Evolutionary conservation across 2,888 invertebrate genomes (phyloP), one percentile per base, ranked within the genome.

Genomic region (Tenodera sinensis): DNA sequence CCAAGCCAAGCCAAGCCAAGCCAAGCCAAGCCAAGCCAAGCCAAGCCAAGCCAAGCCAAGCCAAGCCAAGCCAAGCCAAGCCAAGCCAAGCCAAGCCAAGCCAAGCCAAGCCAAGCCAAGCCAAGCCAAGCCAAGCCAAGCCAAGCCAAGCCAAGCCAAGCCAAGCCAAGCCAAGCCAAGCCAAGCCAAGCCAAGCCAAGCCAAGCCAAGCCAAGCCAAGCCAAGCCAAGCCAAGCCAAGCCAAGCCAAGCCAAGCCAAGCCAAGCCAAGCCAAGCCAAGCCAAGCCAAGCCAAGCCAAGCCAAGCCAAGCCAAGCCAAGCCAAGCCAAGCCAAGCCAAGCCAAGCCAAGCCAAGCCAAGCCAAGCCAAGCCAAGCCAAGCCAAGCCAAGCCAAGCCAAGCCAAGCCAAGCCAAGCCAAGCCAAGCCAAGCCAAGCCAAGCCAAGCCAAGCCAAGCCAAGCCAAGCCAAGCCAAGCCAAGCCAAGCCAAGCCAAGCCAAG

Each of bases 321-420:
- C 84, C 84, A 84, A 28, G 84, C 84, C 84, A 84, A 84, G 84
- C 84, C 84, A 84, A 28, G 84, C 84, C 84, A 84, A 84, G 84
- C n/a, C 84, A 84, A 28, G 84, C n/a, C 84, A 84, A 84, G 84
- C 84, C 84, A 84, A 28, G 84, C 28, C 84, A 84, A 84, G 84
- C 84, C 84, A 84, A 28, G 84, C 84, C 84, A 84, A 84, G 84
- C 84, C 84, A 84, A 28, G 28, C 28, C 84, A 84, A 28, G 84
- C 84, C 84, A 84, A 28, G 84, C 84, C 84, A 84, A 84, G 84
- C 84, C 84, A 84, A 27, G 28, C 84, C 84, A 12, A 28, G 84
- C 84, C 84, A 84, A 84, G 84, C 27, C 84, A 84, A 28, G 84
- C n/a, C 84, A 84, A 84, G 84, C 84, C 84, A 84, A 28, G 84